These are phyloP conservation scores for Aurelia aurita complex sp. Pacific DNA, from an alignment of 30 jellyfish, hydroid and myxozoan genomes.

Conservation along the genomic window DNA sequence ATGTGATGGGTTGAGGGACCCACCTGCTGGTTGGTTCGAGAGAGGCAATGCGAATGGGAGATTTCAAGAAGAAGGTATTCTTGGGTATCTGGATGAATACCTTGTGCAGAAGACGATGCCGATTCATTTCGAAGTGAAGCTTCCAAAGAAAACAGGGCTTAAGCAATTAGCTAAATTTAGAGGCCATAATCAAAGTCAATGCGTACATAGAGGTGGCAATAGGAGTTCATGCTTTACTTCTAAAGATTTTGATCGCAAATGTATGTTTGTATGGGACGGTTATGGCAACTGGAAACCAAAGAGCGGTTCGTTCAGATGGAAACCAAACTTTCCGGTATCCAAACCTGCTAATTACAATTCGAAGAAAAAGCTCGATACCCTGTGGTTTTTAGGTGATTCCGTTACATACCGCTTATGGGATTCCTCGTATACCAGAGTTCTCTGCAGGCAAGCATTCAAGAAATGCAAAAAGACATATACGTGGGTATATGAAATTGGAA, in stretches of 20 bases:
- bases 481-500: constrained; percentile 48
- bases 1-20: constrained; percentile 68
- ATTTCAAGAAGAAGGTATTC: constrained; percentile 48
- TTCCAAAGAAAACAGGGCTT: no score
- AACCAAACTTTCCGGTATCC: constrained; percentile 21
- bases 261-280: constrained; percentile 37
- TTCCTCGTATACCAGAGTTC: constrained; percentile 43
- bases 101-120: constrained; percentile 20
- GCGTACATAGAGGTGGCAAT: no score
- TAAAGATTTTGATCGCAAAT: neutral
- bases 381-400: constrained; percentile 79
- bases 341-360: neutral
- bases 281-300: constrained; percentile 36
- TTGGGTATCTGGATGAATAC: constrained; percentile 57
- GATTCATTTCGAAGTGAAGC: constrained; percentile 13
- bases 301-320: constrained; percentile 5
- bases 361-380: constrained; percentile 51
- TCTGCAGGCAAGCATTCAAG: constrained; percentile 57
- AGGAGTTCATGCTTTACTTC: neutral
- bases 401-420: constrained; percentile 52
- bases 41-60: constrained; percentile 37
- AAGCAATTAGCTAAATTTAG: no score
- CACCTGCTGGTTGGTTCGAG: constrained; percentile 62
- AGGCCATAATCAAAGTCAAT: no score
- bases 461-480: constrained; percentile 59